Conservation (phyloP, 2,797 vertebrate species). For the Chelonia mydas region DNA sequence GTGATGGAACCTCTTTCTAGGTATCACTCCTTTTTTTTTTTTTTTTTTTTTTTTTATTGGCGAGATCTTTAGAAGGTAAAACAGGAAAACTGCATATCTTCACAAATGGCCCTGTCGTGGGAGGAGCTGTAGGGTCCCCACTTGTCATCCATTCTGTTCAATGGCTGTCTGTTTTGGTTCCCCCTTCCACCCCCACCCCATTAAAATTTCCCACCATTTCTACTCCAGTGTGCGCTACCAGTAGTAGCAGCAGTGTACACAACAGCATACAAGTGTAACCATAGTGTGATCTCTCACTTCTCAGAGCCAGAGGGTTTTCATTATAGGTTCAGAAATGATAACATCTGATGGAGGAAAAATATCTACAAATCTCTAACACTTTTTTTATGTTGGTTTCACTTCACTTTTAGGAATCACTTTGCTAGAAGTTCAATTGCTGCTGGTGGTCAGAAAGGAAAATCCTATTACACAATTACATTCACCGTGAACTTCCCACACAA, state of each 20-base stretch:
- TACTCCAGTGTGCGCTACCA: not conserved
- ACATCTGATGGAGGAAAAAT: not conserved
- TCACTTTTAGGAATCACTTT: slow-evolving; percentile 91
- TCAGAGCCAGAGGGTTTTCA: not conserved
- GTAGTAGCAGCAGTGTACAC: not conserved
- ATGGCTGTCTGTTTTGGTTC: not conserved
- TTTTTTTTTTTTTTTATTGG: not conserved
- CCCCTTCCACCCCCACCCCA: not conserved
- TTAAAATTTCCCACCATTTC: not conserved
- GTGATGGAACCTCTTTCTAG: not conserved
- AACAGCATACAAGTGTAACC: not conserved
- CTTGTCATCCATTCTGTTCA: accelerated
- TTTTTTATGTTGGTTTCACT: not conserved
- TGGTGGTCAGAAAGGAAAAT: slow-evolving; percentile 97
- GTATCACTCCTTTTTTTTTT: not conserved
- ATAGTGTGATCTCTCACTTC: not conserved
- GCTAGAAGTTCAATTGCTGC: slow-evolving; percentile 95
- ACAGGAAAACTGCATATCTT: not conserved
- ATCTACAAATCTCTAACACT: not conserved
- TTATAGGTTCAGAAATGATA: not conserved
- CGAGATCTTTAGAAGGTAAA: not conserved
- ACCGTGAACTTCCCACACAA: slow-evolving; percentile 93
- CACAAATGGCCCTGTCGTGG: not conserved
- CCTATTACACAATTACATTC: slow-evolving; percentile 96
- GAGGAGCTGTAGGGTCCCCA: not conserved